Evolutionary conservation across 1,140 invertebrate species (phyloP).

Genomic region (Dendroctonus ponderosae): DNA sequence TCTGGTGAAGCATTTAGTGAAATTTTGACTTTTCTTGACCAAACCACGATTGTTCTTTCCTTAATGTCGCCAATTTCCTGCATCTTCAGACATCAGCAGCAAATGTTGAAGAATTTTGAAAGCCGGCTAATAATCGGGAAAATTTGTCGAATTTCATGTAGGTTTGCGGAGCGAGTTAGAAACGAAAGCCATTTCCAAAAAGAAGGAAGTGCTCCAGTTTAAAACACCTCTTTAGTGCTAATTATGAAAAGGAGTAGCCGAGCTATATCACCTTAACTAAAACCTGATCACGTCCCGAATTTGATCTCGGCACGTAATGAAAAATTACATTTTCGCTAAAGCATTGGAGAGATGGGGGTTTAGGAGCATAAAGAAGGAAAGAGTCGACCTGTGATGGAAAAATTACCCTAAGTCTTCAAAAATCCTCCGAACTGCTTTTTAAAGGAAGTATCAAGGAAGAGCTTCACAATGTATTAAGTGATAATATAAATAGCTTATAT

Average conservation of each 20-base stretch:
- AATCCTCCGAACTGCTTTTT: slow-evolving; percentile 5
- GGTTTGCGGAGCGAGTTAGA: too few species aligned
- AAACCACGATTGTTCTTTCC: too few species aligned
- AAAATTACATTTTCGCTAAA: slow-evolving; percentile 56
- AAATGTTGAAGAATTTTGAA: too few species aligned
- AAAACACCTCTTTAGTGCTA: not conserved
- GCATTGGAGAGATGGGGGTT: slow-evolving; percentile 7
- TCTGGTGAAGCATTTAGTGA: too few species aligned
- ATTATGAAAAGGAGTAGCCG: slow-evolving; percentile 3
- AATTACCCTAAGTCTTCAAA: slow-evolving; percentile 16
- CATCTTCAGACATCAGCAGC: too few species aligned
- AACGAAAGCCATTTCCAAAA: not conserved
- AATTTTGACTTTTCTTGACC: too few species aligned
- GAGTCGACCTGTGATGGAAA: slow-evolving; percentile 16
- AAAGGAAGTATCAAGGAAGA: not conserved
- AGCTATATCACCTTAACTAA: slow-evolving; percentile 35
- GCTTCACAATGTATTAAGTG: too few species aligned
- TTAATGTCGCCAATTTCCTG: too few species aligned
- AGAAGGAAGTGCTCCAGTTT: not conserved
- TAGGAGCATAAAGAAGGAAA: slow-evolving; percentile 12
- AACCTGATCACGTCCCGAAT: slow-evolving; percentile 51
- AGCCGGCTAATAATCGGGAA: too few species aligned
- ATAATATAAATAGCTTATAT: too few species aligned
- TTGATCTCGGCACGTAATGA: slow-evolving; percentile 61
- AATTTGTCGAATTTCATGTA: too few species aligned